Evolutionary conservation across 2,113 vertebrate genomes (phyloP).

Genomic region (Pan troglodytes): NHGRI_mPanTro3-v2.1_pri NC_072415.2:49603001-49603500

Average conservation of each 20-base stretch:
- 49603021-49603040: neutral
- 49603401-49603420: slow-evolving; percentile 74
- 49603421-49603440: slow-evolving; percentile 49
- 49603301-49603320: slow-evolving; percentile 58
- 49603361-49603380: slow-evolving; percentile 68
- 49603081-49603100: neutral
- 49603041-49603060: neutral
- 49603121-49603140: slow-evolving; percentile 8
- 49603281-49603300: slow-evolving; percentile 67
- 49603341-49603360: slow-evolving; percentile 80
- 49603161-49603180: slow-evolving; percentile 12
- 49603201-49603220: slow-evolving; percentile 64
- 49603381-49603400: slow-evolving; percentile 45
- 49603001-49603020: slow-evolving; percentile 43
- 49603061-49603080: neutral
- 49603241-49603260: slow-evolving; percentile 66
- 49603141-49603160: neutral
- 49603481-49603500: slow-evolving; percentile 30
- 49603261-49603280: slow-evolving; percentile 75
- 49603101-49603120: neutral
- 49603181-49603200: slow-evolving; percentile 67
- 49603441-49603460: slow-evolving; percentile 45
- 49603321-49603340: slow-evolving; percentile 50
- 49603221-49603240: neutral
- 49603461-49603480: slow-evolving; percentile 72